Evolutionary conservation across 2,797 vertebrate species (phyloP).

Genomic region (Sebastes oblongus): DNA sequence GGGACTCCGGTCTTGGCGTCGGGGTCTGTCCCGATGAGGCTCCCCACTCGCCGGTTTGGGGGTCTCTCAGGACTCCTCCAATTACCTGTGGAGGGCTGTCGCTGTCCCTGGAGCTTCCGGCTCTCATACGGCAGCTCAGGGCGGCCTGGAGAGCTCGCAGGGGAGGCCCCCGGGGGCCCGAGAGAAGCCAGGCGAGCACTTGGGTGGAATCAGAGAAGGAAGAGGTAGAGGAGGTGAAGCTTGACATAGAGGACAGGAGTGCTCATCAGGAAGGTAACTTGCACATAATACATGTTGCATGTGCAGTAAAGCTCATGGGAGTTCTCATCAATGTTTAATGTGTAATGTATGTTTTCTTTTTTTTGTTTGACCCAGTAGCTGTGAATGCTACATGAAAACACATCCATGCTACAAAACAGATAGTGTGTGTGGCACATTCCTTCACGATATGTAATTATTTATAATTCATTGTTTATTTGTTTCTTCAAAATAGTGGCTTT

Average conservation of each 20-base stretch:
- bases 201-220: slow-evolving; percentile 58
- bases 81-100: slow-evolving; percentile 69
- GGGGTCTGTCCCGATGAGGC: slow-evolving; percentile 64
- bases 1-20: slow-evolving; percentile 40
- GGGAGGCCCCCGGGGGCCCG: slow-evolving; percentile 39
- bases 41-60: slow-evolving; percentile 63
- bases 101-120: slow-evolving; percentile 71
- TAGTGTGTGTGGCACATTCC: background rate
- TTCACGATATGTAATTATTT: background rate
- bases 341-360: background rate
- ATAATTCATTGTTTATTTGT: background rate
- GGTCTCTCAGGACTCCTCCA: slow-evolving; percentile 61
- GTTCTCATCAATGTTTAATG: slow-evolving; percentile 39
- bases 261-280: slow-evolving; percentile 65
- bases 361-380: background rate
- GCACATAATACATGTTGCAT: background rate
- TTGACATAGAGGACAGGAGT: slow-evolving; percentile 26
- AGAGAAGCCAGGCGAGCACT: slow-evolving; percentile 39
- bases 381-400: background rate
- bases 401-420: background rate
- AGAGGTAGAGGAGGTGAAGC: slow-evolving; percentile 53
- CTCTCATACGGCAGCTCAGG: slow-evolving; percentile 74
- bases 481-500: background rate
- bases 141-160: slow-evolving; percentile 70
- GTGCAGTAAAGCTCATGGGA: background rate